Evolutionary conservation across 1,140 invertebrate species (phyloP).

Genomic region (Dendroctonus valens): DNA sequence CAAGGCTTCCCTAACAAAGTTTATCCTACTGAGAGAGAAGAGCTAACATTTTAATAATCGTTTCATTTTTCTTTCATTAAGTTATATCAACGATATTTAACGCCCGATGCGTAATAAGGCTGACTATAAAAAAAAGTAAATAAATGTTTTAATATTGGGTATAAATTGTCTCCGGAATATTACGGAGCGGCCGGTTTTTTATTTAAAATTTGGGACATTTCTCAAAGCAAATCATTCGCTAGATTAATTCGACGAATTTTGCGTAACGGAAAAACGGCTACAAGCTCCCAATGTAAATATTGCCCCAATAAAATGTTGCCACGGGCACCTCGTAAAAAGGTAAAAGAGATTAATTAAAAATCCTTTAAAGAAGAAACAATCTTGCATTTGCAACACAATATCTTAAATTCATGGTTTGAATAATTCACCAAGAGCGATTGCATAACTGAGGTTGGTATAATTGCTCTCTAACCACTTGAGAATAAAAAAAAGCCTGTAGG

Average conservation of each 20-base stretch:
- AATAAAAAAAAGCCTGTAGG: conserved; percentile 32
- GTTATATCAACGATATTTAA: too few species aligned
- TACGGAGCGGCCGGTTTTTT: not conserved
- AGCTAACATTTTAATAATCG: too few species aligned
- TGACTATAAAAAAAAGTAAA: too few species aligned
- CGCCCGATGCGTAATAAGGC: too few species aligned
- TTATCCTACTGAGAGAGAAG: too few species aligned
- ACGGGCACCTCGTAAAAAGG: conserved; percentile 3
- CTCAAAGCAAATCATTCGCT: not conserved
- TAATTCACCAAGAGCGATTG: conserved; percentile 27
- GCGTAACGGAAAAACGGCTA: conserved; percentile 8
- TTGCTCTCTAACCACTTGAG: conserved; percentile 31
- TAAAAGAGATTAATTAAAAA: conserved; percentile 25
- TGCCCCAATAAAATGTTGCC: conserved; percentile 15
- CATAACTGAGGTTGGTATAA: conserved; percentile 32
- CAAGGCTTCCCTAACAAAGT: too few species aligned
- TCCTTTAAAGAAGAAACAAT: conserved; percentile 14
- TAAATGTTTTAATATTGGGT: too few species aligned
- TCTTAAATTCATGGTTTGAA: conserved; percentile 32
- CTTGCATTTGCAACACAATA: conserved; percentile 25
- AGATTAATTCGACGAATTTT: conserved; percentile 4
- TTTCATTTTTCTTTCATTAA: too few species aligned
- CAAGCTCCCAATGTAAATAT: conserved; percentile 13
- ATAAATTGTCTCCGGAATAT: not conserved
- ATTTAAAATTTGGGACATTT: not conserved